A percentile compares a stretch with the other conserved stretches of the same genome.
Conservation (phyloP, 1,140 invertebrate species). For the Apis dorsata region DNA sequence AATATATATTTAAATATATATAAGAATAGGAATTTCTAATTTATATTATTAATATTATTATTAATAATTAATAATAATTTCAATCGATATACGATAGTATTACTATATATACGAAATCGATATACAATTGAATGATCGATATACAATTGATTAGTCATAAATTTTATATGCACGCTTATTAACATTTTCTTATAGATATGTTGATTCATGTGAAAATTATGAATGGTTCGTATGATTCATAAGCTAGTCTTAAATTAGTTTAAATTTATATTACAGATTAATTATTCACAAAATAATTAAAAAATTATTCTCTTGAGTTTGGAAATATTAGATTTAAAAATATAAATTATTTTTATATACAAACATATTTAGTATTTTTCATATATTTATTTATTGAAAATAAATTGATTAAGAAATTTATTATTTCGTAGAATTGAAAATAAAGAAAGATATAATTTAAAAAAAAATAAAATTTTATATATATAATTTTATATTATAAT, state of each 20-base stretch:
- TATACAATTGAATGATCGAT: background rate
- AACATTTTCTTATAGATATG: background rate
- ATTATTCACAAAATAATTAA: too few relatives aligned
- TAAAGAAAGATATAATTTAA: background rate
- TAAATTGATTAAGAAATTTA: background rate
- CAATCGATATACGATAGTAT: background rate
- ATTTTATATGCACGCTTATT: background rate
- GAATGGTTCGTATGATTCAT: background rate
- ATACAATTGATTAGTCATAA: background rate
- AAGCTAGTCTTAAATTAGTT: background rate
- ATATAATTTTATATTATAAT: background rate
- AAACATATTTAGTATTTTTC: background rate
- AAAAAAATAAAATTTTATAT: background rate
- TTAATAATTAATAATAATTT: too few relatives aligned
- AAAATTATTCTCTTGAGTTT: too few relatives aligned
- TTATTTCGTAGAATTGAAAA: background rate
- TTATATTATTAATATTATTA: too few relatives aligned
- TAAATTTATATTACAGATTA: too few relatives aligned
- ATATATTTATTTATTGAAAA: background rate
- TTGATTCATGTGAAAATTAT: background rate
- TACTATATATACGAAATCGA: background rate
- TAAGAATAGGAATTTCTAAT: too few relatives aligned
- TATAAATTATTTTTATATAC: background rate
- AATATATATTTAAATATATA: too few relatives aligned
- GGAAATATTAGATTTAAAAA: background rate